phyloP scores from a whole-genome alignment of 2,113 vertebrate species.

The Propithecus coquereli region DNA sequence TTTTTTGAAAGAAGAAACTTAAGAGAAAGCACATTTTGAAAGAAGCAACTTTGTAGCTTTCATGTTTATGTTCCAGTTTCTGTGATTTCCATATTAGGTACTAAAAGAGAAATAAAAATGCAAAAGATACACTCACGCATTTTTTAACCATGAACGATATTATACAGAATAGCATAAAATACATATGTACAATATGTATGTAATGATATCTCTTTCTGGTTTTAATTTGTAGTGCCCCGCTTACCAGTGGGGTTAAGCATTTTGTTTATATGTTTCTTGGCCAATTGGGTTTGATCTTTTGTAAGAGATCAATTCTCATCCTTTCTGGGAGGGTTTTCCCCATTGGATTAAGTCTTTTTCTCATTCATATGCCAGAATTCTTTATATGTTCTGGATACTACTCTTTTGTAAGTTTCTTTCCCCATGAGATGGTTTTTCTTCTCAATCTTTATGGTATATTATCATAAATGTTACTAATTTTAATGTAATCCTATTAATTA shows the following conservation, averaged over 20 bases:
- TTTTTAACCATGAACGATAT: neutral
- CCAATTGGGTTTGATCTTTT: neutral
- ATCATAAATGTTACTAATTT: neutral
- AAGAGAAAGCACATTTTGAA: neutral
- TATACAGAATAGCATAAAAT: neutral
- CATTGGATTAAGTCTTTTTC: neutral
- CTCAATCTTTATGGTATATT: neutral
- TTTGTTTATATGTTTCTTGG: neutral
- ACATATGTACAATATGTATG: neutral
- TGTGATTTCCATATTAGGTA: neutral
- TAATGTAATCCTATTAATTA: neutral
- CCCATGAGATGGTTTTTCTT: neutral
- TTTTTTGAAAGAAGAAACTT: neutral
- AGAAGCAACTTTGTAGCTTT: neutral
- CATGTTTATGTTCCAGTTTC: neutral
- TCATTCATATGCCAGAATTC: conserved; percentile 6
- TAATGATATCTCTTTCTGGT: neutral
- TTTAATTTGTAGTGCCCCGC: neutral
- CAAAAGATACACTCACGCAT: neutral
- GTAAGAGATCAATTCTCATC: neutral
- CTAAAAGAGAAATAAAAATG: neutral
- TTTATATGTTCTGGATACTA: neutral
- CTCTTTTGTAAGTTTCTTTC: neutral
- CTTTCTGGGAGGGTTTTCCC: neutral
- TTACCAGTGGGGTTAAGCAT: neutral